A percentile compares a stretch with the other conserved stretches of the same genome.
phyloP scores from a whole-genome alignment of 2,888 invertebrate species.

The Tipula helvola region DNA sequence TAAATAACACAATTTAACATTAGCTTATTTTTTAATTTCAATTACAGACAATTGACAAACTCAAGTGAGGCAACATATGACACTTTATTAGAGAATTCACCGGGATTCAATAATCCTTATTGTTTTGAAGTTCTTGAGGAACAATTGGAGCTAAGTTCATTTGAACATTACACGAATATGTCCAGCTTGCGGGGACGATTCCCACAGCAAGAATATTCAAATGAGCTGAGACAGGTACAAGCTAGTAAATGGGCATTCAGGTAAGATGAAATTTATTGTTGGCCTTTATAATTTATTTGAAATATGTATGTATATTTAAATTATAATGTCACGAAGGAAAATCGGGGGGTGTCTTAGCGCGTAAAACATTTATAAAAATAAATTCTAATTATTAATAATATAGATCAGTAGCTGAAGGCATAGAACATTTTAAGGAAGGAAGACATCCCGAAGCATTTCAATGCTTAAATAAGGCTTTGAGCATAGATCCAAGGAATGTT shows the following conservation, averaged over 20 bases:
- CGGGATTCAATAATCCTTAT: constrained; percentile 82
- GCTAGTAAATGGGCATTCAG: constrained; percentile 90
- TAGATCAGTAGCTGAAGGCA: constrained; percentile 82
- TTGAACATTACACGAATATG: constrained; percentile 29
- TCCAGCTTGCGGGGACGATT: constrained; percentile 51
- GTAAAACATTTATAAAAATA: not conserved
- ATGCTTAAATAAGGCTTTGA: constrained; percentile 83
- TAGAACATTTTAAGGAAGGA: constrained; percentile 86
- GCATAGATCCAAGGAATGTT: constrained; percentile 82
- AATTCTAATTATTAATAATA: not conserved
- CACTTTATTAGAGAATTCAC: constrained; percentile 66
- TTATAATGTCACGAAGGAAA: not conserved
- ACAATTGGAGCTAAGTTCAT: constrained; percentile 41
- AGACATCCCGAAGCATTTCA: constrained; percentile 90
- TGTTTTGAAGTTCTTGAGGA: constrained; percentile 72
- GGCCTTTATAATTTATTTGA: not conserved
- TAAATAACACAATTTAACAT: not conserved
- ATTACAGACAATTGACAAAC: not conserved
- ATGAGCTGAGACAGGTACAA: constrained; percentile 75
- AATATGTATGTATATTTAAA: not conserved
- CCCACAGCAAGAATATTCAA: constrained; percentile 67
- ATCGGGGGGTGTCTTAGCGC: no score
- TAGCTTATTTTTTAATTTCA: not conserved
- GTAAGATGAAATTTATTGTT: constrained; percentile 19
- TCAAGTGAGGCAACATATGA: constrained; percentile 69